A percentile compares a stretch with the other conserved stretches of the same genome.
These are phyloP conservation scores for Ataeniobius toweri DNA, from an alignment of 2,797 vertebrate genomes.

Conservation along the genomic window DNA sequence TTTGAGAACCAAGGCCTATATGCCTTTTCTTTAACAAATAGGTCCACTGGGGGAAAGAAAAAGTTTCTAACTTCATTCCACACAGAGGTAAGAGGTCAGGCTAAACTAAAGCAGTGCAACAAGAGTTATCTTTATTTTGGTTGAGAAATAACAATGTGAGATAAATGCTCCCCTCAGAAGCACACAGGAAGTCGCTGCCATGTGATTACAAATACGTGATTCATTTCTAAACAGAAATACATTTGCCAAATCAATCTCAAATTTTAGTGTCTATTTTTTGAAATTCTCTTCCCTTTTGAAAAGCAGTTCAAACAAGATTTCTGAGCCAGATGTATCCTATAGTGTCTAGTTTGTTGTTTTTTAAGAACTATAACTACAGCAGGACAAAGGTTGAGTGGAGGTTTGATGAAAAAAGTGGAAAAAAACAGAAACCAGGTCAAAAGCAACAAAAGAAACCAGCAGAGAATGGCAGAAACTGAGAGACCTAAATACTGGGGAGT, in stretches of 20 bases:
- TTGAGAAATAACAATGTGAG: not conserved
- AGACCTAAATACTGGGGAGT: not conserved
- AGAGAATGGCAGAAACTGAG: not conserved
- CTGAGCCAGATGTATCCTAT: not conserved
- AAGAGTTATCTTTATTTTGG: not conserved
- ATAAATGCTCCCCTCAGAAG: conserved; percentile 1
- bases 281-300: not conserved
- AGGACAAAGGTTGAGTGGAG: not conserved
- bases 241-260: not conserved
- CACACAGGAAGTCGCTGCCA: not conserved
- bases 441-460: not conserved
- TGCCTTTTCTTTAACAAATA: conserved; percentile 31
- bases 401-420: too few relatives aligned
- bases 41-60: conserved; percentile 4
- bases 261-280: not conserved
- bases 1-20: conserved; percentile 20
- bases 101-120: conserved; percentile 13
- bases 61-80: conserved; percentile 12
- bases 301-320: not conserved
- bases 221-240: not conserved
- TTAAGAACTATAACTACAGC: not conserved
- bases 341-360: not conserved
- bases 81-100: conserved; percentile 20
- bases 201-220: not conserved
- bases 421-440: too few relatives aligned